Evolutionary conservation across 1,140 invertebrate species (phyloP), one percentile per base, ranked within the genome.

Genomic region (Drosophila subobscura): DNA sequence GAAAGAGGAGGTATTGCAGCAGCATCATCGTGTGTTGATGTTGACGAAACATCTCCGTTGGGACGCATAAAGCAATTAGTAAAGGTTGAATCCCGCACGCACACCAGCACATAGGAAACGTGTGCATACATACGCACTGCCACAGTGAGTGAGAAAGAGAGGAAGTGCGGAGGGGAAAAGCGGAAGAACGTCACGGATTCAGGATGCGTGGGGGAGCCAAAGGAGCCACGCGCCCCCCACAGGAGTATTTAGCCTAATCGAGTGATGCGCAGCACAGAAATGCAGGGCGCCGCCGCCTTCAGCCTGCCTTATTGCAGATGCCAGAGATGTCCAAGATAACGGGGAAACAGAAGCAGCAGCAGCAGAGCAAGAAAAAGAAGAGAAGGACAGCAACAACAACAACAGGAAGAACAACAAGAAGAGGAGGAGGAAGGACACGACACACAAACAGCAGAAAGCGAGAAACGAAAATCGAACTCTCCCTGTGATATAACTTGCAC

Each of bases 401-500:
- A 57, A 67, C 57, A 72, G 41, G n/a, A 76, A 57, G 53, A 70
- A 45, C 58, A 27, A 23, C 42, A 56, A 67, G n/a, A 12, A 42
- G 29, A 47, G 64, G 50, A 29, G 58, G 56, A 56, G 53, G 57
- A 33, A 46, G 44, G 41, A 67, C 33, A 60, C 10, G 58, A 40
- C 63, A 23, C 25, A 6, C 22, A 33, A 51, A 22, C 16, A 46
- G 53, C 52, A 67, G 23, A 54, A 72, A 63, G 58, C 70, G 72
- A 73, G 70, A 72, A 73, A 65, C 71, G 72, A 72, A 72, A 77
- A 80, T 84, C 80, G 84, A 79, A 90, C 79, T 86, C 72, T 71
- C 85, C 86, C 86, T 90, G 86, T 90, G 86, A 90, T 90, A 90
- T 77, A 88, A 88, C 81, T 90, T 79, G 86, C 86, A 90, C 85